Evolutionary conservation across 2,797 vertebrate genomes (phyloP).

Genomic region (Hybognathus amarus): DNA sequence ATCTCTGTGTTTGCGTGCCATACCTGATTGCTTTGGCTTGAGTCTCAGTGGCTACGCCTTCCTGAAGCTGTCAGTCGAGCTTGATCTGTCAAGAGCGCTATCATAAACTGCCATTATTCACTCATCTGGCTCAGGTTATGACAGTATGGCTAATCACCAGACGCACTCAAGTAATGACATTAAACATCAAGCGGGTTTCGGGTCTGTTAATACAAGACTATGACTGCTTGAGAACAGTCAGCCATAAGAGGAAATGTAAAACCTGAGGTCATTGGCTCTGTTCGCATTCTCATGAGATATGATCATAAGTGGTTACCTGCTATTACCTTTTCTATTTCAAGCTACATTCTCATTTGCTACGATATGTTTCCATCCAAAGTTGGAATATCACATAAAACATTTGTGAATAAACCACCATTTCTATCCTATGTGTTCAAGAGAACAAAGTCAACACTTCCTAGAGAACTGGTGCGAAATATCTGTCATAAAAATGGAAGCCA

Average conservation of each 20-base stretch:
- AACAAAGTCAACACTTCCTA: neutral
- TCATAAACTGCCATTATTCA: constrained; percentile 21
- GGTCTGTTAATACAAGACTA: constrained; percentile 28
- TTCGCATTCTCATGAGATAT: neutral
- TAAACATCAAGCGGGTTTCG: constrained; percentile 18
- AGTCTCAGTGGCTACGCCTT: neutral
- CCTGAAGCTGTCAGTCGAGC: constrained; percentile 3
- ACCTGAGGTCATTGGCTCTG: neutral
- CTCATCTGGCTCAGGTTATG: constrained; percentile 25
- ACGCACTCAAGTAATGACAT: neutral
- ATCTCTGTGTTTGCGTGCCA: neutral
- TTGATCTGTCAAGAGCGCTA: constrained; percentile 3
- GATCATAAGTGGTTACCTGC: neutral
- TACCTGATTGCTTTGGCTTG: constrained; percentile 25
- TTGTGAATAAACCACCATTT: neutral
- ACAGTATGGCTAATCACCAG: constrained; percentile 7
- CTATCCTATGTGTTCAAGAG: neutral
- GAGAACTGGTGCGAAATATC: neutral
- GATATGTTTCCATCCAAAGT: neutral
- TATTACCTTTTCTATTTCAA: neutral
- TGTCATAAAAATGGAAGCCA: too few species aligned
- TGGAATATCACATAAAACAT: neutral
- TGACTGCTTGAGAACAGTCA: constrained; percentile 10
- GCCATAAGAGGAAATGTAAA: constrained; percentile 2
- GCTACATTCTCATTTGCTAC: neutral